These are phyloP conservation scores for Micromussa lordhowensis DNA, from an alignment of 92 coral and sea anemone species.

Conservation along the genomic window DNA sequence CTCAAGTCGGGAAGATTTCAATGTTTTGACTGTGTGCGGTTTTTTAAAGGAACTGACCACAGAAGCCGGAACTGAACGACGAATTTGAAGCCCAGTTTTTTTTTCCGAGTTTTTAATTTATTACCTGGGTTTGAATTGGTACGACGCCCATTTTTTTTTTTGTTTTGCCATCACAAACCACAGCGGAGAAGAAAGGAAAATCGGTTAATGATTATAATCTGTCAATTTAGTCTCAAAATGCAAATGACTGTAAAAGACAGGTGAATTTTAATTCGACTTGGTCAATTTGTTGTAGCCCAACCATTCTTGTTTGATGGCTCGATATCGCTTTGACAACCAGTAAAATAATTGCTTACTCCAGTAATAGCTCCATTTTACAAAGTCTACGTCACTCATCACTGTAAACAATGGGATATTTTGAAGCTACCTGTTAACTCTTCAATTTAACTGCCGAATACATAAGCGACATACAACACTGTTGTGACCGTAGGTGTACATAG, in stretches of 20 bases:
- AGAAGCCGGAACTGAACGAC: neutral
- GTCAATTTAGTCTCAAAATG: slow-evolving; percentile 14
- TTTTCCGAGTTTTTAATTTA: neutral
- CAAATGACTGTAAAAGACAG: slow-evolving; percentile 15
- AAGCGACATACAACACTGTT: too few species aligned
- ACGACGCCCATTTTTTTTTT: neutral
- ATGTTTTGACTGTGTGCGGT: neutral
- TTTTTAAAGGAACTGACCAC: neutral
- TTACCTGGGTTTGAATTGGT: neutral
- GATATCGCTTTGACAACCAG: neutral
- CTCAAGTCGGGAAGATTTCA: neutral
- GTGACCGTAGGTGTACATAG: neutral
- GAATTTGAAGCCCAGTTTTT: neutral
- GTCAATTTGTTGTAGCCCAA: neutral
- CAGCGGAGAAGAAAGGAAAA: neutral
- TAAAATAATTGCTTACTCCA: neutral
- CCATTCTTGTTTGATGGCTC: neutral
- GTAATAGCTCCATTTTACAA: neutral
- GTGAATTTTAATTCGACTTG: neutral
- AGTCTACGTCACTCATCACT: neutral
- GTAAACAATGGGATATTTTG: neutral
- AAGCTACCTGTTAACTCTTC: too few species aligned
- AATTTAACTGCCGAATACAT: too few species aligned
- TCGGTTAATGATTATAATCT: neutral
- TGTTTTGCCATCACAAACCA: neutral